A percentile compares a stretch with the other conserved stretches of the same genome.
Conservation (phyloP, 2,888 invertebrate species). For the Drosophila nigricruria region DNA sequence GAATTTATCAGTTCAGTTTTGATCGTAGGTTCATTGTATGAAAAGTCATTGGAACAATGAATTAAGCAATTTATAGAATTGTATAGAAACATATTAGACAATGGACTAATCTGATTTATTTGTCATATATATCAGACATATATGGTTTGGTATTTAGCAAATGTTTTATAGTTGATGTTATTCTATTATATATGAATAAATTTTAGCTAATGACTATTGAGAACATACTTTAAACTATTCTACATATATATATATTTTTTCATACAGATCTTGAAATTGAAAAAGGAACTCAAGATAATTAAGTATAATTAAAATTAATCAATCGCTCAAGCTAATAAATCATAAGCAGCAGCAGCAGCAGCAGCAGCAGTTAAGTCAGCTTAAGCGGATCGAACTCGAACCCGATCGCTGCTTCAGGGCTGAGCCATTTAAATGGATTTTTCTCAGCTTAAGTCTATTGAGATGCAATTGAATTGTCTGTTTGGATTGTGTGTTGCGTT, state of each 20-base stretch:
- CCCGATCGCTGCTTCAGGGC: constrained; percentile 15
- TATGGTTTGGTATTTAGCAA: not conserved
- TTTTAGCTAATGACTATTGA: not conserved
- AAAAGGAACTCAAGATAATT: not conserved
- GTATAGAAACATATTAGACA: not conserved
- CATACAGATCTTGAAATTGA: not conserved
- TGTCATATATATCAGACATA: not conserved
- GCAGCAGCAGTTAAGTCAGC: not conserved
- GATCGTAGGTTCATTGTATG: not conserved
- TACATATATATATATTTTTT: not conserved
- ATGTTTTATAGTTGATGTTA: not conserved
- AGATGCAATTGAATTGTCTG: constrained; percentile 9
- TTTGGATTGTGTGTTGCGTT: constrained; percentile 18
- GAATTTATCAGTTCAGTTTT: not conserved
- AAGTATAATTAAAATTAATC: not conserved
- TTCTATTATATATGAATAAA: not conserved
- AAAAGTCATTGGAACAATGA: constrained; percentile 1
- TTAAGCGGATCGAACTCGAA: constrained; percentile 1
- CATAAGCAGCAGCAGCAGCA: not conserved
- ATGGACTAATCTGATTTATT: not conserved
- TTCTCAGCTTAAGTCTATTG: constrained; percentile 12
- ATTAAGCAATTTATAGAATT: not conserved
- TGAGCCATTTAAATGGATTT: not conserved
- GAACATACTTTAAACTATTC: not conserved
- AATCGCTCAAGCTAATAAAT: not conserved